These are phyloP conservation scores for Pipa parva DNA, from an alignment of 2,113 vertebrate species.

Conservation along the genomic window DNA sequence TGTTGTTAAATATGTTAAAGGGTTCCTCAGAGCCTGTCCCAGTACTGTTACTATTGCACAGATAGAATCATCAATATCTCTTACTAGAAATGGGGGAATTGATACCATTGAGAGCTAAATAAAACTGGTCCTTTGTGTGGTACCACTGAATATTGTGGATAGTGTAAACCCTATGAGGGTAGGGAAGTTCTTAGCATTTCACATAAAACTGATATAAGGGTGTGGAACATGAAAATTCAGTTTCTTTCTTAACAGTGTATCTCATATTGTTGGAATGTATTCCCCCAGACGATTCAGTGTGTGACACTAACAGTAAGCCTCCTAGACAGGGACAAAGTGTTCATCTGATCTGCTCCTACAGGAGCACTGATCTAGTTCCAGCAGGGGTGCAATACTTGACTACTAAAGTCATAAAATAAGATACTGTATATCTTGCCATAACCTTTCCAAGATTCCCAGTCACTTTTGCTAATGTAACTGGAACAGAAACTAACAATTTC, in stretches of 20 bases:
- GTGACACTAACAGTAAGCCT: background rate
- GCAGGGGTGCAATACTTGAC: background rate
- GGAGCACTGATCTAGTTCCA: background rate
- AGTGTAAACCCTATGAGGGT: no score
- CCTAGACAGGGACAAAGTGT: background rate
- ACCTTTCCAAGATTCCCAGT: background rate
- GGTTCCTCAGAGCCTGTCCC: no score
- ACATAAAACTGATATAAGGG: no score
- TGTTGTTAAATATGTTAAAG: no score
- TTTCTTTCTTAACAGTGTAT: background rate
- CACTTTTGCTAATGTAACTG: slow-evolving; percentile 1
- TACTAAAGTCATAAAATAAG: background rate
- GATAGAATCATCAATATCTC: no score
- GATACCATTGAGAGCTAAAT: no score
- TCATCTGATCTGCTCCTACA: background rate
- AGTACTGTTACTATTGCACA: no score
- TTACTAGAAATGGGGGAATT: no score
- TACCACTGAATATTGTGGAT: no score
- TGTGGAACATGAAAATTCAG: no score
- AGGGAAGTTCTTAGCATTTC: no score
- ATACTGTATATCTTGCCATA: slow-evolving; percentile 10
- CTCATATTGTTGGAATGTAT: background rate
- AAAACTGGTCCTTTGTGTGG: no score
- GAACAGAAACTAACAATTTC: slow-evolving; percentile 2
- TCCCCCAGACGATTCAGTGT: background rate